Evolutionary conservation across 2,888 invertebrate genomes (phyloP).

Genomic region (Antitype chi): DNA sequence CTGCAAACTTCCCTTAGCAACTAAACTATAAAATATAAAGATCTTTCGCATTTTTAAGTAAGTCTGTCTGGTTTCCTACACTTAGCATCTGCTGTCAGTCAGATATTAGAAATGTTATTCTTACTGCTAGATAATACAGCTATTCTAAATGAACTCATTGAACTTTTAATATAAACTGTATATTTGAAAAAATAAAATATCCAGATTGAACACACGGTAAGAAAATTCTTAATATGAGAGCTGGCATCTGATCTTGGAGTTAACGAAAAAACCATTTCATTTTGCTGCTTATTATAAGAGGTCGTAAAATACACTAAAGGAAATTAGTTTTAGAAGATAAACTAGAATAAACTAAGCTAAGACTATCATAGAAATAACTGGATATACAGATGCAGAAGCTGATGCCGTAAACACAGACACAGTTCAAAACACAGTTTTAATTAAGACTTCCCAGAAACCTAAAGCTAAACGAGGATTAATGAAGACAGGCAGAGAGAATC

Average conservation of each 20-base stretch:
- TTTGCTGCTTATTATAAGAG: not conserved
- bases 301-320: not conserved
- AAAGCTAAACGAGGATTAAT: not conserved
- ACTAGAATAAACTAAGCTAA: not conserved
- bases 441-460: not conserved
- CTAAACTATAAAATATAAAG: slow-evolving; percentile 30
- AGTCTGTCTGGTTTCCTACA: slow-evolving; percentile 17
- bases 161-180: slow-evolving; percentile 43
- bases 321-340: not conserved
- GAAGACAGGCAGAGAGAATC: not conserved
- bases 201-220: not conserved
- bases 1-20: slow-evolving; percentile 37
- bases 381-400: not conserved
- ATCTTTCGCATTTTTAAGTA: not conserved
- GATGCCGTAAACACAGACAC: not conserved
- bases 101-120: slow-evolving; percentile 39
- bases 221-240: slow-evolving; percentile 9
- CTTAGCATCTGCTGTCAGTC: slow-evolving; percentile 30
- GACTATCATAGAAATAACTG: slow-evolving; percentile 20
- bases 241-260: slow-evolving; percentile 32
- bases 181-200: slow-evolving; percentile 16
- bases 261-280: slow-evolving; percentile 13
- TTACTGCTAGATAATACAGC: slow-evolving; percentile 23
- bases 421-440: not conserved
- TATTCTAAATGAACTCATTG: slow-evolving; percentile 42